Evolutionary conservation across 2,888 invertebrate genomes (phyloP), one percentile per base, ranked within the genome.

Genomic region (Ariolimax columbianus): DNA sequence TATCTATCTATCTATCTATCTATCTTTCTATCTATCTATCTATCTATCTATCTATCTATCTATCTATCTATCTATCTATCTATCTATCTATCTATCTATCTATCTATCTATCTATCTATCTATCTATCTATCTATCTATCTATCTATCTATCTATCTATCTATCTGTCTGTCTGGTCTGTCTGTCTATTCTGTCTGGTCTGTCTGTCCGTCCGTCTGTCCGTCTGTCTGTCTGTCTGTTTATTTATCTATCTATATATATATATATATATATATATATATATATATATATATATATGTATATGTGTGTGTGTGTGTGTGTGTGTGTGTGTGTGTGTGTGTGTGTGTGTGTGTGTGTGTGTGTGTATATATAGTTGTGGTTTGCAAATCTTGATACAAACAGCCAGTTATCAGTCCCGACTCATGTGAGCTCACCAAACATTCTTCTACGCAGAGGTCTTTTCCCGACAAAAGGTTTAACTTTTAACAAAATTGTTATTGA

Each of bases 271-370:
- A 9, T 14, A 59, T 59, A 11, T 59, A 59, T 59, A 11, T 59
- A 59, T 59, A 11, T 59, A 59, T 59, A 11, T 59, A 59, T 59
- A 11, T 59, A 59, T 59, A 11, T 59, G 23, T 59, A 11, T 59
- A 59, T 59, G 14, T 66, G 17, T 66, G 30, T 66, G 17, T 66
- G 30, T 33, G 33, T 66, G 30, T 66, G 33, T 73, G 40, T 30
- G 51, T 43, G 47, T 43, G n/a, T 77, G 47, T 77, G 30, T 77
- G 47, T 77, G 51, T 43, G 26, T 77, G 51, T 77, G 17, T 77
- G n/a, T 77, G 47, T 43, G n/a, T 77, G 47, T 43, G 9, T 77
- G 47, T 77, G 9, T 77, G 47, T n/a, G 6, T 43, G 47, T n/a
- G 17, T 77, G n/a, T 47, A 14, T 43, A 19, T 47, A 14, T 77